A percentile compares a stretch with the other conserved stretches of the same genome.
Evolutionary conservation across 2,888 invertebrate genomes (phyloP).

Genomic region (Hedya salicella): DNA sequence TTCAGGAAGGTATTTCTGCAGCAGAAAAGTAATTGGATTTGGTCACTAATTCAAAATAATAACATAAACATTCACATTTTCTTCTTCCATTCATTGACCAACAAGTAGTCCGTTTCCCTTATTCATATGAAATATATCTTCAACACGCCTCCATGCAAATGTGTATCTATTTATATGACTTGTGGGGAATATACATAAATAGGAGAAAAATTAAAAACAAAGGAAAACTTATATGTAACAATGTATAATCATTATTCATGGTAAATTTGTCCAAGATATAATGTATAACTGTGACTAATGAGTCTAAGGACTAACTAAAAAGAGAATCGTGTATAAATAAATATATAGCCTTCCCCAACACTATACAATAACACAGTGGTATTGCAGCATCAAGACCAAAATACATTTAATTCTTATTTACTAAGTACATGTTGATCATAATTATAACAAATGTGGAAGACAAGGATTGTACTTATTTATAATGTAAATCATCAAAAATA

Average conservation of each 20-base stretch:
- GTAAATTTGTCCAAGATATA: neutral
- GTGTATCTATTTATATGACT: too few species aligned
- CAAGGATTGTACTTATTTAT: constrained; percentile 1
- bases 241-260: constrained; percentile 1
- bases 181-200: too few species aligned
- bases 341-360: neutral
- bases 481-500: constrained; percentile 17
- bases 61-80: too few species aligned
- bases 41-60: too few species aligned
- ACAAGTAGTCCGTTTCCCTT: too few species aligned
- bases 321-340: neutral
- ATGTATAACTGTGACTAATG: neutral
- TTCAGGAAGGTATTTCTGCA: too few species aligned
- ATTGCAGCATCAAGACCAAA: neutral
- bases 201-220: neutral
- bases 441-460: constrained; percentile 21
- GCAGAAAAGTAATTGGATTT: too few species aligned
- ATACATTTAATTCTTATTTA: neutral
- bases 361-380: neutral
- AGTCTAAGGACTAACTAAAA: neutral
- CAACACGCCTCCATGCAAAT: too few species aligned
- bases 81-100: too few species aligned
- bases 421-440: neutral
- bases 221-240: neutral
- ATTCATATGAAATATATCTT: too few species aligned